phyloP scores from a whole-genome alignment of 1,140 invertebrate species.

The Panagrolaimus sp. region DNA sequence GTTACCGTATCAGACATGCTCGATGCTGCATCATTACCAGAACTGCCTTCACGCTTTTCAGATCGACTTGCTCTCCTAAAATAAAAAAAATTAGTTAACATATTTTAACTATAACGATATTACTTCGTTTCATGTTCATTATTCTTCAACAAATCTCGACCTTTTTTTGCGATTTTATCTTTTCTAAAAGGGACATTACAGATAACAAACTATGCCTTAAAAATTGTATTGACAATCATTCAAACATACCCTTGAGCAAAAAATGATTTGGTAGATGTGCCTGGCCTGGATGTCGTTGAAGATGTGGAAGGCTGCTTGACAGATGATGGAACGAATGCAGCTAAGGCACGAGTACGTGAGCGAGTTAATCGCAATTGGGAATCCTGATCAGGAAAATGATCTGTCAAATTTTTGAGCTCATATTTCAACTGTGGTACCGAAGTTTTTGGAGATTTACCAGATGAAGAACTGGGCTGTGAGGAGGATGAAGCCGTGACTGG shows the following conservation, averaged over 20 bases:
- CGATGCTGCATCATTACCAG: too few species aligned
- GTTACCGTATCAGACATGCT: too few species aligned
- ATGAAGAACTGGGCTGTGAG: neutral
- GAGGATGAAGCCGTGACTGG: neutral
- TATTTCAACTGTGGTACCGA: conserved; percentile 7
- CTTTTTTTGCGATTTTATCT: conserved; percentile 11
- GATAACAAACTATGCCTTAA: neutral
- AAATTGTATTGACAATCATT: neutral
- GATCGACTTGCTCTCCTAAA: too few species aligned
- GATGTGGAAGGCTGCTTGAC: neutral
- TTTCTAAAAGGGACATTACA: neutral
- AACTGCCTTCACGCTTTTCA: too few species aligned
- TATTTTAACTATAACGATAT: too few species aligned
- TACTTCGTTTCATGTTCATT: conserved; percentile 9
- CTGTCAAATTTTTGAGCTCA: conserved; percentile 25
- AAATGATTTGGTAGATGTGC: neutral
- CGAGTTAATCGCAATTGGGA: conserved; percentile 28
- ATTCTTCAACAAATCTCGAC: conserved; percentile 4
- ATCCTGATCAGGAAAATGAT: conserved; percentile 34
- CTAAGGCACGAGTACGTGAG: conserved; percentile 28
- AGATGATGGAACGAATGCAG: conserved; percentile 16
- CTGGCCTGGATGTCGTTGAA: conserved; percentile 7
- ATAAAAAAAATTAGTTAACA: too few species aligned
- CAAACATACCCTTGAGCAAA: conserved; percentile 11
- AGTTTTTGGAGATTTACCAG: neutral